Conservation (phyloP, 2,113 vertebrate species). For the Campylorhamphus procurvoides region DNA sequence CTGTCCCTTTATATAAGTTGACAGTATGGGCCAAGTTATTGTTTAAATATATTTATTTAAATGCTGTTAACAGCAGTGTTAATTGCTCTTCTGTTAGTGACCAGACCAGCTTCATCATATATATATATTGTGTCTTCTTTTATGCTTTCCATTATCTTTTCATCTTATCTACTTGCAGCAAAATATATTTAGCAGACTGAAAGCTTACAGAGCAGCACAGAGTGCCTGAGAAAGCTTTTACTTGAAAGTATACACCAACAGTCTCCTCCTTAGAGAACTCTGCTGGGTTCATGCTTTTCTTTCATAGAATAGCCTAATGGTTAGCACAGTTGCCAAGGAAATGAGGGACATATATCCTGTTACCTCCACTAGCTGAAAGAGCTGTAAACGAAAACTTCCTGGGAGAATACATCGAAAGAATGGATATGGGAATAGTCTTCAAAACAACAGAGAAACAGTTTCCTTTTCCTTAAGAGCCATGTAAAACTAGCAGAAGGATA, state of each 20-base stretch:
- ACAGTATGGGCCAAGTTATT: not conserved
- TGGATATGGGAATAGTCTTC: not conserved
- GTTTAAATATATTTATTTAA: not conserved
- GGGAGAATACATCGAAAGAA: not conserved
- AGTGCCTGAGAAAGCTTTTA: not conserved
- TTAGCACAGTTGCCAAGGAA: slow-evolving; percentile 35
- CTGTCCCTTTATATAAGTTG: not conserved
- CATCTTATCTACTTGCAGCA: not conserved
- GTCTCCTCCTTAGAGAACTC: not conserved
- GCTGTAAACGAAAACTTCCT: slow-evolving; percentile 34
- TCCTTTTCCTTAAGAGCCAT: not conserved
- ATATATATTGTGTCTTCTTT: not conserved
- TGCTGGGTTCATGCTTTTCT: not conserved
- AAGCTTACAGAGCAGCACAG: not conserved
- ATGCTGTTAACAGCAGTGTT: not conserved
- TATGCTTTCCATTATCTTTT: not conserved
- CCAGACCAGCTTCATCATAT: not conserved
- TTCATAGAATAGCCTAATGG: not conserved
- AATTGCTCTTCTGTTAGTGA: not conserved
- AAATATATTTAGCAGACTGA: not conserved
- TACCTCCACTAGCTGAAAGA: not conserved
- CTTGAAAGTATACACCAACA: not conserved
- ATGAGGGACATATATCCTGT: not conserved
- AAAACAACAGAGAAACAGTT: not conserved
- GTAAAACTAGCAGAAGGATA: not conserved